Percentiles rank a stretch among this genome's conserved stretches.
Conservation (phyloP, 2,888 invertebrate genomes). For the Nycteola revayana region DNA sequence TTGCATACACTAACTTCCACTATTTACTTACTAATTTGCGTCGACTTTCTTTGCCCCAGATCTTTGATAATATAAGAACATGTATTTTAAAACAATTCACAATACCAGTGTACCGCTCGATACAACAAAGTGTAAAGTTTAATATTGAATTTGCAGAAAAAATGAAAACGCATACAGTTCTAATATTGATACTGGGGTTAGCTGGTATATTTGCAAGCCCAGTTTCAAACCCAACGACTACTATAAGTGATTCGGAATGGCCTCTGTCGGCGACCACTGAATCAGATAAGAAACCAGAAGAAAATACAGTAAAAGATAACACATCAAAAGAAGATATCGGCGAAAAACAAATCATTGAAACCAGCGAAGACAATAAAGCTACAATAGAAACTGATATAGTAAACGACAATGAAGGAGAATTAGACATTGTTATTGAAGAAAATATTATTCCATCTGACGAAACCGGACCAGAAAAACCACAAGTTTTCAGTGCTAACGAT, state of each 20-base stretch:
- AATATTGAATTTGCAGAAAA: conserved; percentile 50
- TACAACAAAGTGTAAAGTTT: conserved; percentile 6
- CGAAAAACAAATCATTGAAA: conserved; percentile 9
- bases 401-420: conserved; percentile 31
- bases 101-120: conserved; percentile 16
- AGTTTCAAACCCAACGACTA: conserved; percentile 39
- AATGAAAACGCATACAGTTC: conserved; percentile 51
- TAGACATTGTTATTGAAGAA: conserved; percentile 54
- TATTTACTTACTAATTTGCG: conserved; percentile 40
- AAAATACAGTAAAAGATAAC: conserved; percentile 37
- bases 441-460: conserved; percentile 28
- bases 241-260: conserved; percentile 35
- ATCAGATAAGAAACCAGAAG: conserved; percentile 39
- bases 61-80: conserved; percentile 53
- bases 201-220: conserved; percentile 44
- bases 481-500: conserved; percentile 35
- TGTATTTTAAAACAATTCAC: conserved; percentile 21
- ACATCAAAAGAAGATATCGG: conserved; percentile 22
- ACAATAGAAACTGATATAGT: conserved; percentile 16
- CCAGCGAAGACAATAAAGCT: neutral
- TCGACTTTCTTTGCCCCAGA: conserved; percentile 65
- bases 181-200: conserved; percentile 48
- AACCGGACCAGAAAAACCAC: conserved; percentile 34
- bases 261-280: conserved; percentile 35
- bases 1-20: conserved; percentile 13